phyloP scores from a whole-genome alignment of 2,888 invertebrate genomes.

The Dione juno region DNA sequence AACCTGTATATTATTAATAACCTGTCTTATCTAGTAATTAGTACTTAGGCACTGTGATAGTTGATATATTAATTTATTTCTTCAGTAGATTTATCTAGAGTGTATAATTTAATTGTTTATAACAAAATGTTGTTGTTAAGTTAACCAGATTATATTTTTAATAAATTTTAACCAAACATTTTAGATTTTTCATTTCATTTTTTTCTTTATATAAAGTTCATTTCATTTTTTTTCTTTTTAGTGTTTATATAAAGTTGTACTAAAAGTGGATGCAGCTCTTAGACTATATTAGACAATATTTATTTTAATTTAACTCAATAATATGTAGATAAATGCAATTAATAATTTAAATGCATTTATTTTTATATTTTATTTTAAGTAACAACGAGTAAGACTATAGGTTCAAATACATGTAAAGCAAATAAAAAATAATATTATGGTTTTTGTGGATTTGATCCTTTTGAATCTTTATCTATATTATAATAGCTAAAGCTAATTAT shows the following conservation, averaged over 20 bases:
- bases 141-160: constrained; percentile 48
- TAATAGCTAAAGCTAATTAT: too few species aligned
- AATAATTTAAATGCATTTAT: too few species aligned
- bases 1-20: too few species aligned
- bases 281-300: neutral
- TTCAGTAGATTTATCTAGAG: neutral
- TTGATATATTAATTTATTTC: constrained; percentile 52
- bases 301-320: too few species aligned
- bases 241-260: neutral
- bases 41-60: constrained; percentile 74
- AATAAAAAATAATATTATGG: too few species aligned
- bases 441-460: too few species aligned
- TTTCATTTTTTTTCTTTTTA: neutral
- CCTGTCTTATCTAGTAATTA: constrained; percentile 38
- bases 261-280: neutral
- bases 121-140: constrained; percentile 42
- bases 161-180: constrained; percentile 49
- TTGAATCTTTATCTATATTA: too few species aligned
- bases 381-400: too few species aligned
- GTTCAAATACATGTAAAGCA: too few species aligned
- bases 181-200: constrained; percentile 4
- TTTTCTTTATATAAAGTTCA: neutral
- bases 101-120: neutral
- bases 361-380: too few species aligned
- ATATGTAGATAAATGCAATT: too few species aligned